Evolutionary conservation across 37 sponge, comb jelly and placozoan species (phyloP).

Genomic region (Spongia lamella): DNA sequence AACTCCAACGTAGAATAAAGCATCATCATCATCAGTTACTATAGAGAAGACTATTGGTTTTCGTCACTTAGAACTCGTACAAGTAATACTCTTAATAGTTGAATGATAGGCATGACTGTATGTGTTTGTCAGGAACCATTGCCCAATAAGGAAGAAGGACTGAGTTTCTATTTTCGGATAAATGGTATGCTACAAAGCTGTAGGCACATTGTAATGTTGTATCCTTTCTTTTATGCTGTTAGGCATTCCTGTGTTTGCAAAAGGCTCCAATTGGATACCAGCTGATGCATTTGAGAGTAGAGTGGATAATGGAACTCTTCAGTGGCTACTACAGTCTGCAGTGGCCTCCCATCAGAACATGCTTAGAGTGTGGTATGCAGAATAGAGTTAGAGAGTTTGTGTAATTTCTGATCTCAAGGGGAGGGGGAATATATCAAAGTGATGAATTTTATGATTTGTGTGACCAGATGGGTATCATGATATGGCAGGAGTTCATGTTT

Average conservation of each 20-base stretch:
- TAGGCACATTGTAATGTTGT: too few relatives aligned
- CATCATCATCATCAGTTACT: neutral
- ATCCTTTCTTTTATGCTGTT: neutral
- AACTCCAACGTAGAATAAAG: neutral
- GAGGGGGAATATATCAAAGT: slow-evolving; percentile 93
- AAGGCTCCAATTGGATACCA: slow-evolving; percentile 94
- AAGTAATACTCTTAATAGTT: slow-evolving; percentile 36
- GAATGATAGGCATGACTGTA: slow-evolving; percentile 1
- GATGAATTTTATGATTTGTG: slow-evolving; percentile 93
- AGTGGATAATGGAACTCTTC: slow-evolving; percentile 42
- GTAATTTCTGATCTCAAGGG: slow-evolving; percentile 54
- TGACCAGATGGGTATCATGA: slow-evolving; percentile 92
- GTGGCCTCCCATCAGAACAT: slow-evolving; percentile 85
- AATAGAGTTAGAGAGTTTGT: neutral
- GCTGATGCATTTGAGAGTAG: slow-evolving; percentile 85
- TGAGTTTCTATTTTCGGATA: slow-evolving; percentile 78
- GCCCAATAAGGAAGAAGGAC: slow-evolving; percentile 28
- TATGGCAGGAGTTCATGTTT: slow-evolving; percentile 99
- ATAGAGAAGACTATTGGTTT: slow-evolving; percentile 65
- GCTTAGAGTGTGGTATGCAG: slow-evolving; percentile 82
- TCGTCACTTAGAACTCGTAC: slow-evolving; percentile 71
- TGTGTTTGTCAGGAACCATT: neutral
- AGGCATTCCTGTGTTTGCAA: slow-evolving; percentile 64
- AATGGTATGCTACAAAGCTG: slow-evolving; percentile 15
- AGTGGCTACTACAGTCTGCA: slow-evolving; percentile 59